These are phyloP conservation scores for Lycaena phlaeas DNA, from an alignment of 2,888 invertebrate genomes.

Conservation along the genomic window DNA sequence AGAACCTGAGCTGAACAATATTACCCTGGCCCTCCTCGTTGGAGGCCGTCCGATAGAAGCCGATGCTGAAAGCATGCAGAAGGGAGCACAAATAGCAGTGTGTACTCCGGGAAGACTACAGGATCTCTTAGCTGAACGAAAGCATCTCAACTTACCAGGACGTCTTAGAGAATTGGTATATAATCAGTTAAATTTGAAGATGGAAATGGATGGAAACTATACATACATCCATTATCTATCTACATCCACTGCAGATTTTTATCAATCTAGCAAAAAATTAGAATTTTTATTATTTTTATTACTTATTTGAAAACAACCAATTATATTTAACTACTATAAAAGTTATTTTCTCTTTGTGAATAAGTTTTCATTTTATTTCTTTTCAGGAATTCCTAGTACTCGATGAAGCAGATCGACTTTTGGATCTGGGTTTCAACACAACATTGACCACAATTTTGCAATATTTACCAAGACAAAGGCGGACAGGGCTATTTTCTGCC, in stretches of 20 bases:
- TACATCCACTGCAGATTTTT: too few species aligned
- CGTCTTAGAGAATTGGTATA: slow-evolving; percentile 84
- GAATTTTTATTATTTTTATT: too few species aligned
- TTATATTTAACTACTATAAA: too few species aligned
- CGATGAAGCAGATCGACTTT: slow-evolving; percentile 96
- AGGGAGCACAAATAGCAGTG: slow-evolving; percentile 89
- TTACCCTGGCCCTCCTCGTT: slow-evolving; percentile 77
- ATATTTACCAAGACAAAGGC: slow-evolving; percentile 91
- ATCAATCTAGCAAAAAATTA: too few species aligned
- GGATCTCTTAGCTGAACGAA: slow-evolving; percentile 84
- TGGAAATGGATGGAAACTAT: too few species aligned
- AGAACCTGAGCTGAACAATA: slow-evolving; percentile 55
- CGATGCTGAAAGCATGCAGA: slow-evolving; percentile 78
- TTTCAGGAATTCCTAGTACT: slow-evolving; percentile 90
- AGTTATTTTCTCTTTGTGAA: not conserved
- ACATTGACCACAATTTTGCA: slow-evolving; percentile 90
- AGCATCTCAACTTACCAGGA: slow-evolving; percentile 78
- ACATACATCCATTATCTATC: too few species aligned
- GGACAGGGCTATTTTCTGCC: slow-evolving; percentile 98
- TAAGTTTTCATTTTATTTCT: slow-evolving; percentile 3
- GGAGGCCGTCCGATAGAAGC: slow-evolving; percentile 88
- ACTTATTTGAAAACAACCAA: too few species aligned
- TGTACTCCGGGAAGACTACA: slow-evolving; percentile 96
- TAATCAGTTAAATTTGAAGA: too few species aligned
- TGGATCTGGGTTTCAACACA: slow-evolving; percentile 92